Percentiles rank a stretch among this genome's conserved stretches.
These are phyloP conservation scores for Callinectes sapidus DNA, from an alignment of 2,888 invertebrate species.

Conservation along the genomic window DNA sequence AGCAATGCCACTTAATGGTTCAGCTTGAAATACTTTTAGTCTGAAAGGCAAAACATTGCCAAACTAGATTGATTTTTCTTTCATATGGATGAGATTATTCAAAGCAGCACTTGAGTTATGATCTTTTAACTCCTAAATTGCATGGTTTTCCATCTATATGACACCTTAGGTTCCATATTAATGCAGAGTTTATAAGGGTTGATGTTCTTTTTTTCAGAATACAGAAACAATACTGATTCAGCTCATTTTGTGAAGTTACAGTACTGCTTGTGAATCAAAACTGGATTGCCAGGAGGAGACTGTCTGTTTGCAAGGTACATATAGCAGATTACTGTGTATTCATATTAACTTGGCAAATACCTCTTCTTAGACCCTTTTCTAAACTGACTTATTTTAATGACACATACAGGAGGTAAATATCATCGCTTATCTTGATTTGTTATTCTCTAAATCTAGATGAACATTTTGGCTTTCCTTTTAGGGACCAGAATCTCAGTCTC, in stretches of 20 bases:
- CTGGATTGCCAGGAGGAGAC: neutral
- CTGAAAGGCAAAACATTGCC: neutral
- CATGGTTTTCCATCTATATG: neutral
- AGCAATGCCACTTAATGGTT: neutral
- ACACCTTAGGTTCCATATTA: too few relatives aligned
- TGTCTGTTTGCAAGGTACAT: constrained; percentile 4
- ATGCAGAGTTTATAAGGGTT: neutral
- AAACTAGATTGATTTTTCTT: neutral
- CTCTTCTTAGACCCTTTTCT: neutral
- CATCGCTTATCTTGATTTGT: neutral
- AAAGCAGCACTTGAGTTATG: neutral
- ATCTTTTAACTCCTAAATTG: neutral
- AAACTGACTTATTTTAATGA: neutral
- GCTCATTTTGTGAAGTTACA: neutral
- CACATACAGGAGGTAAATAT: neutral
- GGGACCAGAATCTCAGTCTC: too few relatives aligned
- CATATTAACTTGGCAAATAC: neutral
- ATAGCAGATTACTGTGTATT: neutral
- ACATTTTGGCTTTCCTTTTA: too few relatives aligned
- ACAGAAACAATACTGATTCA: too few relatives aligned
- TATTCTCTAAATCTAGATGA: too few relatives aligned
- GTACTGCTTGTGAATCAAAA: neutral
- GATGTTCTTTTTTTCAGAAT: neutral
- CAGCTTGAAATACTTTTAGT: neutral
- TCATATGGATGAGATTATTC: neutral